These are phyloP conservation scores for Nannoperca obscura DNA, from an alignment of 2,797 vertebrate species.

Conservation along the genomic window DNA sequence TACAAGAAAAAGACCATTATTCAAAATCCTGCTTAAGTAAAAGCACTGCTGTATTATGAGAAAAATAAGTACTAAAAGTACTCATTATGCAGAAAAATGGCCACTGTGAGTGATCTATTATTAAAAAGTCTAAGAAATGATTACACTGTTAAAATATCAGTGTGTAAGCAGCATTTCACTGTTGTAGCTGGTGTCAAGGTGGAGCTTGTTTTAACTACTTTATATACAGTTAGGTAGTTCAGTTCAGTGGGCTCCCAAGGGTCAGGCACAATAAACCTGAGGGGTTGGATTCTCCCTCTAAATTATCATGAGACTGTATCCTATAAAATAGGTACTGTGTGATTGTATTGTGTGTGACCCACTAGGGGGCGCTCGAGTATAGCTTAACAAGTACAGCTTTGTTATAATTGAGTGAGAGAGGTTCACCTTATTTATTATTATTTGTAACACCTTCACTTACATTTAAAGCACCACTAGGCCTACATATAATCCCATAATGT, in stretches of 20 bases:
- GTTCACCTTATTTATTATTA: slow-evolving; percentile 2
- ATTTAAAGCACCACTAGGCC: background rate
- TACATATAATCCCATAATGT: background rate
- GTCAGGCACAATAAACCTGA: background rate
- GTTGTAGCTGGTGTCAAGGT: background rate
- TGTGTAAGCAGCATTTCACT: background rate
- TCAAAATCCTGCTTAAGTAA: background rate
- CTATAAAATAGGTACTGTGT: too few relatives aligned
- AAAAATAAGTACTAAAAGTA: background rate
- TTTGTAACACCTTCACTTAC: slow-evolving; percentile 6
- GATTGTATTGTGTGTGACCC: background rate
- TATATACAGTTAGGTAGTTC: background rate
- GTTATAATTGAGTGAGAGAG: background rate
- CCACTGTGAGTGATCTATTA: background rate
- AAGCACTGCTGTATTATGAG: background rate
- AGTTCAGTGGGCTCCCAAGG: background rate
- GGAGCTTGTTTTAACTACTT: background rate
- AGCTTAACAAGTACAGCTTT: slow-evolving; percentile 11
- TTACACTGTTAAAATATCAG: background rate
- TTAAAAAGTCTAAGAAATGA: background rate
- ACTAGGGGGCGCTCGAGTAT: slow-evolving; percentile 24
- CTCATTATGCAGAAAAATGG: background rate
- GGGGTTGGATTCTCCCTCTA: background rate
- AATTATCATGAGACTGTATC: background rate
- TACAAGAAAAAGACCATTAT: background rate